Evolutionary conservation across 2,113 vertebrate genomes (phyloP).

Genomic region (Calcarius ornatus): DNA sequence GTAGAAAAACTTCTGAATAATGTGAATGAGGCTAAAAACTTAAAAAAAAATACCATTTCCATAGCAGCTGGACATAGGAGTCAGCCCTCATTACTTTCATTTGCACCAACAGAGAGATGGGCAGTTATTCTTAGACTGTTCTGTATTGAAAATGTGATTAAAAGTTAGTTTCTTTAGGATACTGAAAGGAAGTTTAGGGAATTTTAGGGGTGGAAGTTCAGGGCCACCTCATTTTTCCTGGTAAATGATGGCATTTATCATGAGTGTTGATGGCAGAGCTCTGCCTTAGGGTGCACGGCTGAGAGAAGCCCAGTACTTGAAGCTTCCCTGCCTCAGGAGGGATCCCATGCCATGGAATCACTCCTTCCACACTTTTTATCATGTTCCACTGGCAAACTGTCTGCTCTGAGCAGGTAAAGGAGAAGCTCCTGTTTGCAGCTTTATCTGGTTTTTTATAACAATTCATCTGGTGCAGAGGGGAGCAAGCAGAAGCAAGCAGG

Average conservation of each 20-base stretch:
- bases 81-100: neutral
- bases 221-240: neutral
- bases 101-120: neutral
- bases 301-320: neutral
- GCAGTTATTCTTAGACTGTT: neutral
- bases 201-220: neutral
- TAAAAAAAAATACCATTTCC: neutral
- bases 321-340: neutral
- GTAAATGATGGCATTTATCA: neutral
- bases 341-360: fast-evolving
- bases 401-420: neutral
- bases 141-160: neutral
- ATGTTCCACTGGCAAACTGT: neutral
- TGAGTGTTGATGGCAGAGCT: neutral
- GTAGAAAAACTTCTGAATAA: neutral
- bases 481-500: neutral
- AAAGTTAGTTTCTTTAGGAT: neutral
- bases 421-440: neutral
- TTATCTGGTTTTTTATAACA: neutral
- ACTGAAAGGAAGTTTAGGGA: neutral
- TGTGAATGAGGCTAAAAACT: neutral
- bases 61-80: neutral
- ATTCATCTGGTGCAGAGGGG: neutral
- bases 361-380: neutral
- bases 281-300: neutral